These are phyloP conservation scores for Myripristis jacobus DNA, from an alignment of 2,797 vertebrate species.

Conservation along the genomic window DNA sequence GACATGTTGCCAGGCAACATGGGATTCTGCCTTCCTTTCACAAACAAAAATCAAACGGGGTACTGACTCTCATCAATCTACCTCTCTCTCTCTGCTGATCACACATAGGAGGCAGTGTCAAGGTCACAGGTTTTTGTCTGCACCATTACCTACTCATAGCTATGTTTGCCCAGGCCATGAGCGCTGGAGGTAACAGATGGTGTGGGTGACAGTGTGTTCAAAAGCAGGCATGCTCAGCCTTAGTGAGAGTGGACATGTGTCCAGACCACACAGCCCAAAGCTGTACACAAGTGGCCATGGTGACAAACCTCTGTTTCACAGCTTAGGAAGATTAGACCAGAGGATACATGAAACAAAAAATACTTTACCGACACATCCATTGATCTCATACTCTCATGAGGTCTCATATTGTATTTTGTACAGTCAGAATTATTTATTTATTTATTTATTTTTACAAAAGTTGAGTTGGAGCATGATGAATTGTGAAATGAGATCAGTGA, in stretches of 20 bases:
- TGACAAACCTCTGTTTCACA: slow-evolving; percentile 54
- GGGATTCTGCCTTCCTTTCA: slow-evolving; percentile 66
- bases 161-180: slow-evolving; percentile 81
- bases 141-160: slow-evolving; percentile 84
- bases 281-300: slow-evolving; percentile 37
- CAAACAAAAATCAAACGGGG: slow-evolving; percentile 75
- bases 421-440: no score
- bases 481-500: no score
- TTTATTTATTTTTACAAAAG: no score
- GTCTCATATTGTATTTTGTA: no score
- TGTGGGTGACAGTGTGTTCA: slow-evolving; percentile 77
- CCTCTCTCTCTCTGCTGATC: slow-evolving; percentile 65
- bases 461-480: no score
- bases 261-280: slow-evolving; percentile 63
- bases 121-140: slow-evolving; percentile 82
- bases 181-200: slow-evolving; percentile 82
- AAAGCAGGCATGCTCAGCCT: slow-evolving; percentile 70
- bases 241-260: slow-evolving; percentile 77
- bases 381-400: not conserved
- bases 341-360: not conserved
- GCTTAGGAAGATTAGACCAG: slow-evolving; percentile 20
- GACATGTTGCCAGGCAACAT: slow-evolving; percentile 82
- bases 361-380: slow-evolving; percentile 20
- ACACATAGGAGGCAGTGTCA: slow-evolving; percentile 82
- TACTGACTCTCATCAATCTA: slow-evolving; percentile 78